phyloP scores from a whole-genome alignment of 1,140 invertebrate genomes.

The Drosophila leontia region DNA sequence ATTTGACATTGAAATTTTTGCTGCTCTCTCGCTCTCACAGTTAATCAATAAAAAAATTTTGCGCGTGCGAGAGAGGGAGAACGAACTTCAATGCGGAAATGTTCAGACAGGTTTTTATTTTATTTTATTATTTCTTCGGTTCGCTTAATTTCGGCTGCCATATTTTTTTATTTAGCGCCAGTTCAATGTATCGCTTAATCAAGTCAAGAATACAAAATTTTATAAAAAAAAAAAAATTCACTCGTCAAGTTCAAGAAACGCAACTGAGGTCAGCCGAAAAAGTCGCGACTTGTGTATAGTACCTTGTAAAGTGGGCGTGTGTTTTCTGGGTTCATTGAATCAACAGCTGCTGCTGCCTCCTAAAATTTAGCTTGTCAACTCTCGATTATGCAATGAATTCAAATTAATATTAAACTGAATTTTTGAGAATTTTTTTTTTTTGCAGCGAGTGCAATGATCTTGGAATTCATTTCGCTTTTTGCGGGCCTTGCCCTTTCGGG shows the following conservation, averaged over 20 bases:
- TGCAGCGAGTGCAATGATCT: slow-evolving; percentile 52
- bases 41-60: slow-evolving; percentile 69
- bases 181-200: slow-evolving; percentile 78
- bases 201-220: slow-evolving; percentile 52
- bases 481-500: slow-evolving; percentile 38
- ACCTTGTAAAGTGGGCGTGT: slow-evolving; percentile 77
- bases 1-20: slow-evolving; percentile 80
- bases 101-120: slow-evolving; percentile 71
- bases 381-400: slow-evolving; percentile 66
- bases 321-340: slow-evolving; percentile 51
- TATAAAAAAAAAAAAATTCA: slow-evolving; percentile 10
- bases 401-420: slow-evolving; percentile 43
- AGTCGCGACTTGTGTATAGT: background rate
- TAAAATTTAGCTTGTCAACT: slow-evolving; percentile 33
- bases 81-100: slow-evolving; percentile 72
- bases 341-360: slow-evolving; percentile 19
- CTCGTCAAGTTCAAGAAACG: slow-evolving; percentile 73
- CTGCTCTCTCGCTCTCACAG: slow-evolving; percentile 35
- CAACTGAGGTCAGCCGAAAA: slow-evolving; percentile 65
- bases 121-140: slow-evolving; percentile 7
- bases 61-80: slow-evolving; percentile 59
- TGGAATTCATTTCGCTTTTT: slow-evolving; percentile 22
- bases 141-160: slow-evolving; percentile 9
- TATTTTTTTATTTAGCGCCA: slow-evolving; percentile 41
- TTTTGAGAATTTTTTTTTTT: background rate